Evolutionary conservation across 2,888 invertebrate species (phyloP), one percentile per base, ranked within the genome.

Genomic region (Acanthococcus lagerstroemiae): DNA sequence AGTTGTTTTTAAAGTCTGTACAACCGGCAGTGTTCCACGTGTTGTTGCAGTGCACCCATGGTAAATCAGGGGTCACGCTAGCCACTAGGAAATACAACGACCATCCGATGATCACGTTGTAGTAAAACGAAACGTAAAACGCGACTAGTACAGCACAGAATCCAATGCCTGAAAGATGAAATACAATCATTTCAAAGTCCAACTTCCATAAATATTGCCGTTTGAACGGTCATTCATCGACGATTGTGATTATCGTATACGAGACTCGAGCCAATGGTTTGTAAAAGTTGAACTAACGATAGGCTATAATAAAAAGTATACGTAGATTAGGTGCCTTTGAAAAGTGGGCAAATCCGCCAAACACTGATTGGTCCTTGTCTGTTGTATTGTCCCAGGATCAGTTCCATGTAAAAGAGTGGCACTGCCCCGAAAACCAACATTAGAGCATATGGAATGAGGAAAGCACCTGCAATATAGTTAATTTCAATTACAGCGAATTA

Each of bases 91-190:
- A 90, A 79, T 87, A 89, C 70, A 90, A 78, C 3, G 89, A 83
- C 90, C 90, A 90, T 55, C 83, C 88, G 72, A 90, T 88, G 72
- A 90, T 89, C 65, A 90, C 88, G 77, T 90, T 90, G 78, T 88
- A 88, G 76, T 88, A 88, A 76, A 87, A 88, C 0, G 87, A 87
- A 15, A 88, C 86, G 77, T 86, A 87, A 77, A 87, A 88, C 15
- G 87, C 87, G 45, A 88, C 85, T 76, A 87, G 80, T 46, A 87
- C 87, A 19, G 87, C 86, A 75, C 88, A 88, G 76, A 87, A 87
- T 61, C 88, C 88, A 30, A 87, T 86, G 71, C 87, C 87, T 87
- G 77, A 17, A 76, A 45, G 19, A n/a, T n/a, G 15, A 60, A 55
- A 55, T 61, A 54, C 55, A 45, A 46, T 54, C 63, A 63, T 55